Base-by-base conservation (phyloP, 2,797 vertebrate genomes). In the Myotis myotis region DNA sequence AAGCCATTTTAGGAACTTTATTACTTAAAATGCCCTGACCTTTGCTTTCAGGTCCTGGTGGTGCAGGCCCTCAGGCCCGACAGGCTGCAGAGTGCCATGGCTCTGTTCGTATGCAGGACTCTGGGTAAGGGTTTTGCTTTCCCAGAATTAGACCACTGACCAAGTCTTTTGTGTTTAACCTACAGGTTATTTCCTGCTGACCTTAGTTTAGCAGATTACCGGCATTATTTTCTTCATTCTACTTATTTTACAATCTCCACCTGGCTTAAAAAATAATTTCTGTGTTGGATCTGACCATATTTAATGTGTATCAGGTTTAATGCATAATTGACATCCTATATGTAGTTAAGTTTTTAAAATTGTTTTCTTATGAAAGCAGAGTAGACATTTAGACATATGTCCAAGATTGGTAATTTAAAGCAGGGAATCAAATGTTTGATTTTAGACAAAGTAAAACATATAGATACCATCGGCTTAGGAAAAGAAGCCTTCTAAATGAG, bases 1-100 rank as follows among this genome's bases (percentile, higher is more conserved):
- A 75, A 72, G 19, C 1, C 78, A 1, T 75, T 76, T 10, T 72
- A 25, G 33, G 15, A 91, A 33, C 17, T 57, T 57, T 89, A 25
- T 81, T 76, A 64, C 68, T 92, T 89, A 75, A 81, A 70, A 82
- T 64, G 33, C 36, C 16, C 13, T 91, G 23, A 2, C 28, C 55
- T 98, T 97, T 94, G 9, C 95, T 95, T 97, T 79, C 96, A 99
- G 99, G 98, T 99, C 28, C 98, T 99, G 96, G 98, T 99, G 94
- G 98, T 99, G 71, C 99, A 99, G 96, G 98, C 99, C 20, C 97
- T 99, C 76, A 98, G 99, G 95, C 99, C 99, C 44, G 99, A 99
- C 97, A 98, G 99, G 94, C 97, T 99, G 2, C 99, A 99, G 97
- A 99, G 99, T 91, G 98, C 99, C 53, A 99, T 99, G 99, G 98